A percentile compares a stretch with the other conserved stretches of the same genome.
Evolutionary conservation across 35 echinoderm and acorn worm genomes (phyloP).

Genomic region (Anneissia japonica): DNA sequence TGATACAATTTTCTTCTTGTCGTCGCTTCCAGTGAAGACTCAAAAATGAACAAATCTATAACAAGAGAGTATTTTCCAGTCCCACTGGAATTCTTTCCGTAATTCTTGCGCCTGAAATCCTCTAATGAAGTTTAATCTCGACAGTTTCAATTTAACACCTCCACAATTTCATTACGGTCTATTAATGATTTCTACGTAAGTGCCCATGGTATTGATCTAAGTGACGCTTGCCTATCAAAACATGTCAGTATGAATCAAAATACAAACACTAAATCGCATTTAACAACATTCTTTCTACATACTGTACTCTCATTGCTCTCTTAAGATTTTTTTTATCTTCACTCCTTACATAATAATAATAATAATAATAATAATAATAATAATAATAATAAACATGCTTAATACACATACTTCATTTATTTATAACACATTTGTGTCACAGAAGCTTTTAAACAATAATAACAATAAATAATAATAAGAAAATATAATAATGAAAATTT

Average conservation of each 20-base stretch:
- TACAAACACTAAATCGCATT: not conserved
- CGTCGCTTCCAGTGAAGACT: not conserved
- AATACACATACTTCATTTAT: too few relatives aligned
- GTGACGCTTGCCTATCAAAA: not conserved
- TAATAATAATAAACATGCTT: too few relatives aligned
- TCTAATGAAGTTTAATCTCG: not conserved
- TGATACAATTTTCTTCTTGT: too few relatives aligned
- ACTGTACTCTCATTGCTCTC: too few relatives aligned
- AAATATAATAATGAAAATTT: too few relatives aligned
- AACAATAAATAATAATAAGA: too few relatives aligned
- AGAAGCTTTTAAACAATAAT: too few relatives aligned
- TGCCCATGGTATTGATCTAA: not conserved
- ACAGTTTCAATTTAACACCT: constrained; percentile 1
- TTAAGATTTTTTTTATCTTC: too few relatives aligned
- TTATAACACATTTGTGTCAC: too few relatives aligned
- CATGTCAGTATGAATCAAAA: not conserved
- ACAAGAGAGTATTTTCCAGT: not conserved
- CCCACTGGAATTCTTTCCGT: not conserved
- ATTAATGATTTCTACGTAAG: not conserved
- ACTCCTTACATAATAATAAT: too few relatives aligned
- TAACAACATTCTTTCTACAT: too few relatives aligned
- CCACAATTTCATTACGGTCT: not conserved
- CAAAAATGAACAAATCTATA: not conserved
- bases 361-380: too few relatives aligned
- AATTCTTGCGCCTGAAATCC: not conserved